Percentiles rank a stretch among this genome's conserved stretches.
These are phyloP conservation scores for Perca schrenkii DNA, from an alignment of 2,113 vertebrate species.

Conservation along the genomic window DNA sequence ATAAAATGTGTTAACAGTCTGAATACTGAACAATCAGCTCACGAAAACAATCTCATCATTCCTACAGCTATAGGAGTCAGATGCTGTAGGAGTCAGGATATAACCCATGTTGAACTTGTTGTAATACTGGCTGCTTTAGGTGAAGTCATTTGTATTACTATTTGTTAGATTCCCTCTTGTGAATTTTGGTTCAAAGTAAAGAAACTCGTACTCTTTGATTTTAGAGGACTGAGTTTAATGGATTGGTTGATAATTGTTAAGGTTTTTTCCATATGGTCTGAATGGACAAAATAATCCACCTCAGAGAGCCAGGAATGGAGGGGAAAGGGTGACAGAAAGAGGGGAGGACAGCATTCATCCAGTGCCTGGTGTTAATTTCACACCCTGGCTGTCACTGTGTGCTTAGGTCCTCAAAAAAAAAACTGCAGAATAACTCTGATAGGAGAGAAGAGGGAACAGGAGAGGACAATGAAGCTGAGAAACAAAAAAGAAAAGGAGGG, in stretches of 20 bases:
- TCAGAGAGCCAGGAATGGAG: background rate
- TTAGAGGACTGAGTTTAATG: background rate
- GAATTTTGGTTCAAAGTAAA: background rate
- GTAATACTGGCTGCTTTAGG: background rate
- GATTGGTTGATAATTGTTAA: background rate
- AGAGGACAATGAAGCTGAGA: background rate
- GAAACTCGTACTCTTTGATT: background rate
- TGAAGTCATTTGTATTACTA: background rate
- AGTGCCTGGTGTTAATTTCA: conserved; percentile 39
- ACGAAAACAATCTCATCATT: background rate
- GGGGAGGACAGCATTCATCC: conserved; percentile 10
- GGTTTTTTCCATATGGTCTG: background rate
- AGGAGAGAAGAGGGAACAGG: background rate
- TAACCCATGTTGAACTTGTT: background rate
- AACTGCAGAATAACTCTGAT: conserved; percentile 18
- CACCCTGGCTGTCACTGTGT: conserved; percentile 48
- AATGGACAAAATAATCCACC: background rate
- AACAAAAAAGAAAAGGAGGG: background rate
- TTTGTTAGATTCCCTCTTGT: background rate
- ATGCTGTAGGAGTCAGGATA: too few species aligned
- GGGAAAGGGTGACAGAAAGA: background rate
- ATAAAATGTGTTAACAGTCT: too few species aligned
- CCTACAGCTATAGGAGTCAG: too few species aligned
- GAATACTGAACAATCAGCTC: background rate
- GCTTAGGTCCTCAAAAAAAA: conserved; percentile 22